A percentile compares a stretch with the other conserved stretches of the same genome.
Conservation (phyloP, 1,140 invertebrate genomes). For the Sitodiplosis mosellana region DNA sequence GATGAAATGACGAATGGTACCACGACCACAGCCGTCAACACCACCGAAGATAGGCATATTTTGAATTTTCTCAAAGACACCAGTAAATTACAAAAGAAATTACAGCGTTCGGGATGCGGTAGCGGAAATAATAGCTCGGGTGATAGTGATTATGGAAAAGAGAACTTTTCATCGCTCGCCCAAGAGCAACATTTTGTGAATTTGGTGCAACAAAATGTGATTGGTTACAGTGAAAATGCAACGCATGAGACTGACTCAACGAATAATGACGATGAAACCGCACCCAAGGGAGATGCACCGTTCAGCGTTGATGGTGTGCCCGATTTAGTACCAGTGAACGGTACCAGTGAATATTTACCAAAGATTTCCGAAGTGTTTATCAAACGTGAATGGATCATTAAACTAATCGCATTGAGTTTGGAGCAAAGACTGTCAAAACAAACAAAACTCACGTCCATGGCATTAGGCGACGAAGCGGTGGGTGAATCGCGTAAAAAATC, state of each 20-base stretch:
- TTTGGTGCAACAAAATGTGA: slow-evolving; percentile 21
- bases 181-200: slow-evolving; percentile 24
- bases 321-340: slow-evolving; percentile 11
- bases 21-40: too few relatives aligned
- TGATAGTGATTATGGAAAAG: slow-evolving; percentile 17
- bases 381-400: slow-evolving; percentile 80
- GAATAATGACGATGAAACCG: slow-evolving; percentile 7
- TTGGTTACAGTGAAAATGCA: background rate
- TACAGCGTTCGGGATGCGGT: slow-evolving; percentile 13
- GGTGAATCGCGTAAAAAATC: background rate
- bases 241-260: slow-evolving; percentile 1
- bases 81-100: slow-evolving; percentile 22
- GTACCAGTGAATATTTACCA: background rate
- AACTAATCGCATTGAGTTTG: slow-evolving; percentile 78
- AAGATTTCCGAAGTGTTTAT: slow-evolving; percentile 16
- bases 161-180: slow-evolving; percentile 22
- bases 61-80: slow-evolving; percentile 24
- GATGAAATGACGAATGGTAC: slow-evolving; percentile 8
- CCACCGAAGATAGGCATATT: slow-evolving; percentile 19
- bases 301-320: slow-evolving; percentile 4
- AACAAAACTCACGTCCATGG: slow-evolving; percentile 8
- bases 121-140: slow-evolving; percentile 4
- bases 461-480: background rate
- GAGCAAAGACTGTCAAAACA: slow-evolving; percentile 48
- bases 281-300: slow-evolving; percentile 5